Percentiles rank a stretch among this genome's conserved stretches.
These are phyloP conservation scores for Dryadula phaetusa DNA, from an alignment of 2,888 invertebrate species.

Conservation along the genomic window DNA sequence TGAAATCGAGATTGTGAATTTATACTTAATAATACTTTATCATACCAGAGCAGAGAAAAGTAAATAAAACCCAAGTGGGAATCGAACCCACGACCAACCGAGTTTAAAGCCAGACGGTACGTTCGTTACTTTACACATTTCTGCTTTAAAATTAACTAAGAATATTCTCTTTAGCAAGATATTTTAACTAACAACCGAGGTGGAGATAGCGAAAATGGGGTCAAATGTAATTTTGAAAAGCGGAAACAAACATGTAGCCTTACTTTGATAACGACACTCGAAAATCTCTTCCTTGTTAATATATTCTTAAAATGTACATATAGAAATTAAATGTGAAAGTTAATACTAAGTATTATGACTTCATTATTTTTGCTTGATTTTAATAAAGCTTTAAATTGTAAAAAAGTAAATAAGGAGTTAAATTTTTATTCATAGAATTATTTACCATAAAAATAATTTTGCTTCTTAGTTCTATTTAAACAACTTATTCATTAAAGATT, in stretches of 20 bases:
- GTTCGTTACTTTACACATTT: background rate
- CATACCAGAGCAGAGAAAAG: background rate
- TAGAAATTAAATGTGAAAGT: background rate
- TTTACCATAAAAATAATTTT: no score
- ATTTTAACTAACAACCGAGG: background rate
- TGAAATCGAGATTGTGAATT: no score
- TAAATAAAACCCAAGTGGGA: no score
- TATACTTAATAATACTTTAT: no score
- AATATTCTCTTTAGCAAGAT: constrained; percentile 5
- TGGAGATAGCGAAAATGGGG: constrained; percentile 5
- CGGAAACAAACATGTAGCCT: constrained; percentile 10
- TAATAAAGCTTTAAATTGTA: no score
- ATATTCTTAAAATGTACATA: background rate
- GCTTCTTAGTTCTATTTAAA: no score
- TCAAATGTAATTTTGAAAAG: constrained; percentile 11
- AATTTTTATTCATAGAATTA: no score
- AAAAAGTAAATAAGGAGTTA: no score
- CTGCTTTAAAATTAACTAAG: background rate
- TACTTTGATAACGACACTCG: constrained; percentile 18
- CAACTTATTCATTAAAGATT: no score
- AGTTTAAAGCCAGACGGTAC: no score
- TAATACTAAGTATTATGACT: background rate
- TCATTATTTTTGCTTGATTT: background rate
- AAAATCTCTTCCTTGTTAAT: background rate
- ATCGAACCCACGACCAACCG: no score